Conservation (phyloP, 2,888 invertebrate species). For the Aromia moschata region DNA sequence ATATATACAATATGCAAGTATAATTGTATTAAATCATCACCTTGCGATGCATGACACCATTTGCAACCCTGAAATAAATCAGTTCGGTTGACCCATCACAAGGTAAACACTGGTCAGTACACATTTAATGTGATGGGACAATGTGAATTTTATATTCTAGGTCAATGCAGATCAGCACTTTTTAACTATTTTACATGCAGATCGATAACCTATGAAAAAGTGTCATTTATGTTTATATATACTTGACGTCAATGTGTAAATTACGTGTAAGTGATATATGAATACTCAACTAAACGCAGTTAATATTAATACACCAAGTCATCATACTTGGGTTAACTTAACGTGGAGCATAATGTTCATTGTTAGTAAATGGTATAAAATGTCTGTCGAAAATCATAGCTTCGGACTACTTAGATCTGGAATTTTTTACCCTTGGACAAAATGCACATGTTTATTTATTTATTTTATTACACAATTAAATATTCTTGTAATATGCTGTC, state of each 20-base stretch:
- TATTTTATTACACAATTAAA: too few species aligned
- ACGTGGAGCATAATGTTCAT: too few species aligned
- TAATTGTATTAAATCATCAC: background rate
- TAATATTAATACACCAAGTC: background rate
- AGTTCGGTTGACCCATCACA: background rate
- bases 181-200: background rate
- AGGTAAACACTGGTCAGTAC: background rate
- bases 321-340: too few species aligned
- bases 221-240: background rate
- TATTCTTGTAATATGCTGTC: too few species aligned
- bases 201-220: background rate
- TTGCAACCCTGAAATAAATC: slow-evolving; percentile 1
- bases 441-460: too few species aligned
- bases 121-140: background rate
- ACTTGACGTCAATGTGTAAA: background rate
- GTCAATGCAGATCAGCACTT: background rate
- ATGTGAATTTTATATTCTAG: slow-evolving; percentile 2
- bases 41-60: background rate
- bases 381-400: too few species aligned
- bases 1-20: background rate
- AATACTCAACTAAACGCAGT: background rate
- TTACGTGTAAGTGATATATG: background rate
- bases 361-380: too few species aligned
- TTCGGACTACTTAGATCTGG: too few species aligned
- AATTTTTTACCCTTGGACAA: too few species aligned